A percentile compares a stretch with the other conserved stretches of the same genome.
Conservation (phyloP, 2,888 invertebrate genomes). For the Allophyes oxyacanthae region DNA sequence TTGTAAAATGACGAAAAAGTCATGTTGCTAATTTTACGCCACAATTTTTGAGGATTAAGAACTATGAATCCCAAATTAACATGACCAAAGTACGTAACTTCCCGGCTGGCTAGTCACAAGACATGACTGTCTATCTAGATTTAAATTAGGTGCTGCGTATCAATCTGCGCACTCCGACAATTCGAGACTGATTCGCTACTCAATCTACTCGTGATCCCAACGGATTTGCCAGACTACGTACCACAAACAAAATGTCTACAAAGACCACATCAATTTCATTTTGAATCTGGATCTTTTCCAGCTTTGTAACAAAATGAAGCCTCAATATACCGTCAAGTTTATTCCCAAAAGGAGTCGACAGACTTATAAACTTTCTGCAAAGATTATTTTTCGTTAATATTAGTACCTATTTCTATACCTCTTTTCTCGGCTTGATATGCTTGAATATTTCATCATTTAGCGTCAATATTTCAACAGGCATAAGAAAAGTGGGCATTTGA, state of each 20-base stretch:
- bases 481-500: too few species aligned
- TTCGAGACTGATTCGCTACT: slow-evolving; percentile 37
- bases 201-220: slow-evolving; percentile 37
- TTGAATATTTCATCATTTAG: too few species aligned
- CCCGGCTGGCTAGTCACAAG: not conserved
- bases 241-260: slow-evolving; percentile 35
- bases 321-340: slow-evolving; percentile 27
- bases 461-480: too few species aligned
- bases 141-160: slow-evolving; percentile 38
- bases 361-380: too few species aligned
- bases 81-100: slow-evolving; percentile 1
- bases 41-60: not conserved
- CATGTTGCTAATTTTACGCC: not conserved
- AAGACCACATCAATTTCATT: slow-evolving; percentile 31
- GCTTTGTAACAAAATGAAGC: slow-evolving; percentile 39
- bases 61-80: not conserved
- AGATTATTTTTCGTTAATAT: too few species aligned
- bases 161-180: slow-evolving; percentile 39
- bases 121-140: slow-evolving; percentile 24
- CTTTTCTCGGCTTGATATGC: too few species aligned
- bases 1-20: too few species aligned
- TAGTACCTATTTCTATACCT: too few species aligned
- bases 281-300: slow-evolving; percentile 39
- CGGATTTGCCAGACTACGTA: slow-evolving; percentile 23
- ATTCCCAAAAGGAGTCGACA: slow-evolving; percentile 15